A percentile compares a stretch with the other conserved stretches of the same genome.
Evolutionary conservation across 1,140 invertebrate species (phyloP).

Genomic region (Pseudomyrmex pallidus): DNA sequence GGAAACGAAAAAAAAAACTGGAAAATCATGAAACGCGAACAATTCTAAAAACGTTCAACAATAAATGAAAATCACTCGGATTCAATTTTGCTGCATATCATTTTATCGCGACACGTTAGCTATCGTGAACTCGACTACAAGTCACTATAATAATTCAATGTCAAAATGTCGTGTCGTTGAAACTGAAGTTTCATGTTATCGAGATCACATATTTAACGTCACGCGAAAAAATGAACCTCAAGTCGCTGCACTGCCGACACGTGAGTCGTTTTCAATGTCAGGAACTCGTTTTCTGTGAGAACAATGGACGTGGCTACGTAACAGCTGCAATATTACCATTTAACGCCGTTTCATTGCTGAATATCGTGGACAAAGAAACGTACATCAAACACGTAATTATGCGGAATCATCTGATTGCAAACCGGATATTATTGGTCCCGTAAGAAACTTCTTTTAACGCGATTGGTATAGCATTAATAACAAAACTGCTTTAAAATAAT

Average conservation of each 20-base stretch:
- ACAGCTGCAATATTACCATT: slow-evolving; percentile 41
- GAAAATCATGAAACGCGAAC: not conserved
- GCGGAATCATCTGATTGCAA: slow-evolving; percentile 16
- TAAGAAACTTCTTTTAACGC: slow-evolving; percentile 4
- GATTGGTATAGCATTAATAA: slow-evolving; percentile 12
- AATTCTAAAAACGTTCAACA: no score
- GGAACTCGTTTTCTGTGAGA: slow-evolving; percentile 56
- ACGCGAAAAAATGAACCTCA: slow-evolving; percentile 23
- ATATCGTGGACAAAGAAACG: not conserved
- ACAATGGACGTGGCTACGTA: slow-evolving; percentile 63
- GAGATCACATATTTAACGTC: slow-evolving; percentile 14
- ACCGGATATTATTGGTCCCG: not conserved
- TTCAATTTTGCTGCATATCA: not conserved
- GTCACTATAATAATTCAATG: not conserved
- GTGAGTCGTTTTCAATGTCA: slow-evolving; percentile 68
- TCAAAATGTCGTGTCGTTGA: not conserved
- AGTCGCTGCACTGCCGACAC: not conserved
- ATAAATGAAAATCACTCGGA: not conserved
- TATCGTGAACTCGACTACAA: not conserved
- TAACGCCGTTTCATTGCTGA: slow-evolving; percentile 44
- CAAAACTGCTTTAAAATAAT: slow-evolving; percentile 17
- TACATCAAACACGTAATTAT: slow-evolving; percentile 13
- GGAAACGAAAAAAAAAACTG: not conserved
- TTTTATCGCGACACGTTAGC: not conserved
- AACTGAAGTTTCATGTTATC: slow-evolving; percentile 7